Percentiles rank a stretch among this genome's conserved stretches.
These are phyloP conservation scores for Protula sp. DNA, from an alignment of 2,888 invertebrate genomes.

Conservation along the genomic window DNA sequence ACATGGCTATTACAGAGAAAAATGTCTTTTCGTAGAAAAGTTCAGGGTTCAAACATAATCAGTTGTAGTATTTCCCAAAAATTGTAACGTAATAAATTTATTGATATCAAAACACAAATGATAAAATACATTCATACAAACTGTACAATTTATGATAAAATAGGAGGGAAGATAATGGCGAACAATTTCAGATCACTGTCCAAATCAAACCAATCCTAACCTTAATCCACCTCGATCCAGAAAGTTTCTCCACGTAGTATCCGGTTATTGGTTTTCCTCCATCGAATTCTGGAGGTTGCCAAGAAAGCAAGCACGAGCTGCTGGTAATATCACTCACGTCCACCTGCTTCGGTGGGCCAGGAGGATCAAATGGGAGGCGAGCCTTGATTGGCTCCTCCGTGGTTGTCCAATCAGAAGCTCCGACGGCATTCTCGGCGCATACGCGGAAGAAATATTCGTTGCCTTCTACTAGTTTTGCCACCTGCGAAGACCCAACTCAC, in stretches of 20 bases:
- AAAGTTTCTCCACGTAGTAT: constrained; percentile 45
- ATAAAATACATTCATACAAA: no score
- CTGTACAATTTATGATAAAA: no score
- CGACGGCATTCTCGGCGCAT: constrained; percentile 47
- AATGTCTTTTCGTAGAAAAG: no score
- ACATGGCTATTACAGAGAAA: no score
- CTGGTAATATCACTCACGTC: constrained; percentile 42
- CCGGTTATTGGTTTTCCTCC: constrained; percentile 50
- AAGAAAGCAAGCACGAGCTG: constrained; percentile 41
- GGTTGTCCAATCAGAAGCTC: constrained; percentile 56
- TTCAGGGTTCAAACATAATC: no score
- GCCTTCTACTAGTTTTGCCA: constrained; percentile 36
- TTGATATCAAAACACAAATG: no score
- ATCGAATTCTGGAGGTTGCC: constrained; percentile 49
- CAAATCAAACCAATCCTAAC: no score
- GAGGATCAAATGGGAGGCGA: constrained; percentile 53
- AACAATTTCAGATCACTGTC: no score
- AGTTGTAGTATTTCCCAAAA: no score
- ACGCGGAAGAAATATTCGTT: constrained; percentile 49
- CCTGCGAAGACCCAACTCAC: constrained; percentile 13
- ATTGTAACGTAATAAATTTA: no score
- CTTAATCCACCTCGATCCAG: constrained; percentile 82
- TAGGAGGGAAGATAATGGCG: no score
- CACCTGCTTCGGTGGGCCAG: constrained; percentile 26
- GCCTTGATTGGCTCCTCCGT: constrained; percentile 19